Base-by-base conservation (phyloP, 2,113 vertebrate species). In the Amphiprion percula region DNA sequence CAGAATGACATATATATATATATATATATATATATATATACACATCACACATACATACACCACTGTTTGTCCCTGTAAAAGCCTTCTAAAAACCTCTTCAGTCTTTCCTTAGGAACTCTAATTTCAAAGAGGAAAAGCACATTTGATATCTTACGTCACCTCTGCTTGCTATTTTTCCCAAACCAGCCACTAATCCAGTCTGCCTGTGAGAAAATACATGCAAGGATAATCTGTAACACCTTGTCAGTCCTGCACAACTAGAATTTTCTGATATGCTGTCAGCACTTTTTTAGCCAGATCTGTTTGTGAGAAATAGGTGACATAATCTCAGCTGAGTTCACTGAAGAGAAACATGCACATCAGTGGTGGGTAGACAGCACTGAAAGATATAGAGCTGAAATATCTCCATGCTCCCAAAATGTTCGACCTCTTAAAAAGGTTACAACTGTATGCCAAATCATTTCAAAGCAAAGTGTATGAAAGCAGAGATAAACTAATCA, bases 81-180 rank as follows among this genome's bases (percentile, higher is more conserved):
- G 75, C 77, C 63, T 53, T 61, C 56, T 46, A 54, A 83, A 82
- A 64, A 54, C 68, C 33, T 82, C 85, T 77, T 55, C 46, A 76
- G 33, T 70, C 70, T 72, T 86, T 71, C 61, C 81, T 70, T 52
- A 82, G 74, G 50, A 28, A 76, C 59, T 74, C 66, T 9, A 14
- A 72, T 82, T 86, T 86, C 49, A 77, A 70, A 62, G 68, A 83
- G 56, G 50, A 79, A 86, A 83, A 79, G 60, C 52, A 70, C 44
- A 79, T 86, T 79, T 79, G 79, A 77, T 72, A 71, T 80, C 77
- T 83, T 82, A 85, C 49, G 11, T 88, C 80, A 87, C 53, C 65
- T 62, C 54, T 61, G 64, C 63, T 54, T 33, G 37, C 64, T 54
- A 68, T 68, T 86, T 66, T 67, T 58, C 56, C 44, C 50, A 26